phyloP scores from a whole-genome alignment of 2,113 vertebrate genomes.

The Octodon degus region DNA sequence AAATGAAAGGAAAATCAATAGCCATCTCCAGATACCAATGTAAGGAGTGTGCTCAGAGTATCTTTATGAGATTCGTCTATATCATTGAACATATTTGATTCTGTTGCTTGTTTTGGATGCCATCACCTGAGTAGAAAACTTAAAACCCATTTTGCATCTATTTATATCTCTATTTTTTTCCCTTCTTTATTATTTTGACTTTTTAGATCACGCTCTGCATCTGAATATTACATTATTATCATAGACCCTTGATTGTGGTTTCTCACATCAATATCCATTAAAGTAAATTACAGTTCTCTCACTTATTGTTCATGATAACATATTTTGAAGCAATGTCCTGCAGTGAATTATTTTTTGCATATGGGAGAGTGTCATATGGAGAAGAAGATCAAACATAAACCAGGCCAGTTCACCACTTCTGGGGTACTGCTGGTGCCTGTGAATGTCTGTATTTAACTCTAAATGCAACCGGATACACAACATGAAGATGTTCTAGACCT shows the following conservation, averaged over 20 bases:
- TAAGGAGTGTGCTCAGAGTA: background rate
- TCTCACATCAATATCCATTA: background rate
- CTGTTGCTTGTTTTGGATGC: background rate
- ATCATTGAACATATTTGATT: background rate
- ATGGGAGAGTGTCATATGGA: background rate
- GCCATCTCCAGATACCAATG: background rate
- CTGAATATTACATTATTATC: background rate
- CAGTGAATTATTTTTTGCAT: background rate
- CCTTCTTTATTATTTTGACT: background rate
- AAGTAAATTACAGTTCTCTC: background rate
- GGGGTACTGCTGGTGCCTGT: background rate
- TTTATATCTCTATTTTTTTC: background rate
- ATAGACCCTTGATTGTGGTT: background rate
- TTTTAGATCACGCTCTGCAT: background rate
- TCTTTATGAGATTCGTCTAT: background rate
- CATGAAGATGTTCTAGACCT: background rate
- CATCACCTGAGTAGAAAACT: background rate
- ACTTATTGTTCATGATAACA: background rate
- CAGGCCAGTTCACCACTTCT: background rate
- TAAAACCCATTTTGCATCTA: background rate
- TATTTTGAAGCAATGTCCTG: background rate
- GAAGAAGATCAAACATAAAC: background rate
- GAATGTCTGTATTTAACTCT: background rate
- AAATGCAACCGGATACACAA: background rate
- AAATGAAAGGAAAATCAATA: constrained; percentile 13